Percentiles rank a stretch among this genome's conserved stretches.
phyloP scores from a whole-genome alignment of 2,888 invertebrate species.

The Eristalis intricaria region DNA sequence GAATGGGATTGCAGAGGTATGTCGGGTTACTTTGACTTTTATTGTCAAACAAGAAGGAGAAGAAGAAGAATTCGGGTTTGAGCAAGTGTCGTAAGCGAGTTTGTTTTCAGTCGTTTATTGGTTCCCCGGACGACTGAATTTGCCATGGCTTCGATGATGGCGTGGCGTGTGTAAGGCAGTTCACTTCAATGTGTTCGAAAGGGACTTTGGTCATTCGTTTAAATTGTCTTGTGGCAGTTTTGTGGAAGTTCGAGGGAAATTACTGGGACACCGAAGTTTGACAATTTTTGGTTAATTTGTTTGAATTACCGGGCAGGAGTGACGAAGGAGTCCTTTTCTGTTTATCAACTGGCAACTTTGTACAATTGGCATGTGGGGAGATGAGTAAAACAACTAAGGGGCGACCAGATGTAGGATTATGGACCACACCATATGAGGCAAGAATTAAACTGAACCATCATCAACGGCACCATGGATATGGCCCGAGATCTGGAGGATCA shows the following conservation, averaged over 20 bases:
- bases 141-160: background rate
- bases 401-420: too few relatives aligned
- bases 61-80: background rate
- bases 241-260: background rate
- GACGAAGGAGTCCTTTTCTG: background rate
- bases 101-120: background rate
- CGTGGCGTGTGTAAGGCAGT: background rate
- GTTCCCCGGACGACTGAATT: background rate
- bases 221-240: background rate
- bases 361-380: too few relatives aligned
- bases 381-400: too few relatives aligned
- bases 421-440: too few relatives aligned
- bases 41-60: background rate
- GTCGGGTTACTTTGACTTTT: background rate
- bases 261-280: background rate
- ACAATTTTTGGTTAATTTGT: background rate
- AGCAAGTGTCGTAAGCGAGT: background rate
- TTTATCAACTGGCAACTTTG: too few relatives aligned
- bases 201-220: background rate
- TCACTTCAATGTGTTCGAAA: background rate
- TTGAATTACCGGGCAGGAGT: background rate
- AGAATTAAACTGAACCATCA: too few relatives aligned
- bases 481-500: too few relatives aligned
- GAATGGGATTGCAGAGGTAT: background rate
- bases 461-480: too few relatives aligned